These are phyloP conservation scores for Rhaphigaster nebulosa DNA, from an alignment of 2,888 invertebrate genomes.

Conservation along the genomic window DNA sequence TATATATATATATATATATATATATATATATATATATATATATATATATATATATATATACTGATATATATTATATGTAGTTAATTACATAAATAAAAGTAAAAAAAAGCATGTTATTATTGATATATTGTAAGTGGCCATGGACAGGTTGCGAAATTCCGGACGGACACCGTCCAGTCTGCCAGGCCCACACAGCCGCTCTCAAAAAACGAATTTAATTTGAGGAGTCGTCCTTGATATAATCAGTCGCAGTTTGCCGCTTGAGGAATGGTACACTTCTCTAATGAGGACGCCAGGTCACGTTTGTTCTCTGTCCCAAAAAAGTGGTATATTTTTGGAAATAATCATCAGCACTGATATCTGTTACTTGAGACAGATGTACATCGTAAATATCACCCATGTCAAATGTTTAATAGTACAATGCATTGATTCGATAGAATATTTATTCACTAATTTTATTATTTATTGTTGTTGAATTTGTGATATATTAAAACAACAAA, in stretches of 20 bases:
- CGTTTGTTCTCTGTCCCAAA: background rate
- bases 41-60: background rate
- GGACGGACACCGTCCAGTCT: constrained; percentile 8
- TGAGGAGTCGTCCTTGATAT: constrained; percentile 28
- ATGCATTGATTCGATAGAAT: too few species aligned
- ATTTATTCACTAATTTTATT: too few species aligned
- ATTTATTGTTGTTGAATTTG: too few species aligned
- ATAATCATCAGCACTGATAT: background rate
- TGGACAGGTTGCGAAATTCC: background rate
- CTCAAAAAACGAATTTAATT: constrained; percentile 27
- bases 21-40: background rate
- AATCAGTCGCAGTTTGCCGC: constrained; percentile 3
- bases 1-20: background rate
- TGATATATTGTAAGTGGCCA: background rate
- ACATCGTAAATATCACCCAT: background rate
- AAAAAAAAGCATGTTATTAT: background rate
- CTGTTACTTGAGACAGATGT: background rate
- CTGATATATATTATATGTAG: background rate
- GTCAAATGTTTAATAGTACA: background rate
- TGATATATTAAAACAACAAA: too few species aligned
- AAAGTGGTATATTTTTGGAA: background rate
- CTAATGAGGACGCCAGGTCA: background rate
- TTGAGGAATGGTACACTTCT: background rate
- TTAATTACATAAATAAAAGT: background rate
- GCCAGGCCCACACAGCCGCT: background rate